A percentile compares a stretch with the other conserved stretches of the same genome.
These are phyloP conservation scores for Coptotermes formosanus DNA, from an alignment of 1,140 invertebrate genomes.

Conservation along the genomic window DNA sequence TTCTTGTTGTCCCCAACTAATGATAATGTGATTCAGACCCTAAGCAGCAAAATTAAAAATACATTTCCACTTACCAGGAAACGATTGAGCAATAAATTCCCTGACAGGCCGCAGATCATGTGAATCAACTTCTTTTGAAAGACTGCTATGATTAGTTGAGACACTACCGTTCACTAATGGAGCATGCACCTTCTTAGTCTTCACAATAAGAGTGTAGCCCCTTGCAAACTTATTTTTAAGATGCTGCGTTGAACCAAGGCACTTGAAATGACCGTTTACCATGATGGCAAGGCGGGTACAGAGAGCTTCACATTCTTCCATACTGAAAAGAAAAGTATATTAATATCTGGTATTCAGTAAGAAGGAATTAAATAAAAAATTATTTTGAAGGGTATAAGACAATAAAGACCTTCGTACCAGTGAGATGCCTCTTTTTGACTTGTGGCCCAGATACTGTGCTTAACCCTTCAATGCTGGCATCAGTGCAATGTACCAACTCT, in stretches of 20 bases:
- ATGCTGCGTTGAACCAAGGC: constrained; percentile 57
- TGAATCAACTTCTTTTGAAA: neutral
- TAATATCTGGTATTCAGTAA: neutral
- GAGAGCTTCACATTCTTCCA: constrained; percentile 60
- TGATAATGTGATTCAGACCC: no score
- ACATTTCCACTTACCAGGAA: constrained; percentile 43
- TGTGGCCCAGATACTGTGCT: no score
- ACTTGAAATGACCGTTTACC: constrained; percentile 47
- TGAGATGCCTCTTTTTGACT: no score
- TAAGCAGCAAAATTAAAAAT: no score
- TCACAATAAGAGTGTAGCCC: constrained; percentile 49
- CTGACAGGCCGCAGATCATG: constrained; percentile 43
- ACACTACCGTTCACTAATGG: constrained; percentile 5
- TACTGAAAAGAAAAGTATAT: constrained; percentile 34
- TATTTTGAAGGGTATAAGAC: no score
- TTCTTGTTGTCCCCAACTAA: no score
- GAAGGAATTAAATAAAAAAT: no score
- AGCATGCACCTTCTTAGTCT: constrained; percentile 38
- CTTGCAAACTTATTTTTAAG: constrained; percentile 56
- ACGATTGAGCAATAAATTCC: constrained; percentile 48
- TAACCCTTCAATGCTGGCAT: no score
- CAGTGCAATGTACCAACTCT: no score
- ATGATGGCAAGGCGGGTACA: constrained; percentile 61
- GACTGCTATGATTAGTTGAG: constrained; percentile 16
- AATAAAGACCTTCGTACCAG: no score